Evolutionary conservation across 2,113 vertebrate species (phyloP).

Genomic region (Abramis brama): DNA sequence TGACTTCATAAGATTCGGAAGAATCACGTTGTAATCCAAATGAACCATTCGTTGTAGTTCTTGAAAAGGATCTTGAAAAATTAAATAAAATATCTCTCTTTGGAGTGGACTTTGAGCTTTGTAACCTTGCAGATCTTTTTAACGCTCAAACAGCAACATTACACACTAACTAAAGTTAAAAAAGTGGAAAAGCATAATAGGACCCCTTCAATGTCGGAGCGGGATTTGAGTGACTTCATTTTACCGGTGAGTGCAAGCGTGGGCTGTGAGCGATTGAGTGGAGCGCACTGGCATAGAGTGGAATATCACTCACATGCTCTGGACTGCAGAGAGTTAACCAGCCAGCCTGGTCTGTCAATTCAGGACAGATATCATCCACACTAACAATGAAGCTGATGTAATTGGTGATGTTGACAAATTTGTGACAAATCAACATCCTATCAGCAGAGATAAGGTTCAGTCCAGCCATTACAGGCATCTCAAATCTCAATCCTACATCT

Average conservation of each 20-base stretch:
- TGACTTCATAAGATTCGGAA: too few relatives aligned
- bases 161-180: too few relatives aligned
- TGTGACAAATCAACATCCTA: constrained; percentile 15
- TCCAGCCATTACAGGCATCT: not conserved
- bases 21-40: too few relatives aligned
- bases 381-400: constrained; percentile 17
- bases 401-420: constrained; percentile 11
- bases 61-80: too few relatives aligned
- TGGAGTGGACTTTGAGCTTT: too few relatives aligned
- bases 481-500: constrained; percentile 16
- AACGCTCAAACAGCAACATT: too few relatives aligned
- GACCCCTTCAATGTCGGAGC: too few relatives aligned
- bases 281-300: not conserved
- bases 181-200: too few relatives aligned
- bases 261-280: not conserved
- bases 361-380: not conserved
- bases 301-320: not conserved
- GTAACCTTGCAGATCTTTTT: too few relatives aligned
- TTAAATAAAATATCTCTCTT: too few relatives aligned
- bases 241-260: not conserved
- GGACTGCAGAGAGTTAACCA: constrained; percentile 2
- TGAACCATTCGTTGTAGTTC: too few relatives aligned
- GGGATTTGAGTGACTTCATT: too few relatives aligned
- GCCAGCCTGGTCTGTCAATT: not conserved
- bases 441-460: constrained; percentile 11